Conservation (phyloP, 1,140 invertebrate genomes). For the Anthonomus grandis region DNA sequence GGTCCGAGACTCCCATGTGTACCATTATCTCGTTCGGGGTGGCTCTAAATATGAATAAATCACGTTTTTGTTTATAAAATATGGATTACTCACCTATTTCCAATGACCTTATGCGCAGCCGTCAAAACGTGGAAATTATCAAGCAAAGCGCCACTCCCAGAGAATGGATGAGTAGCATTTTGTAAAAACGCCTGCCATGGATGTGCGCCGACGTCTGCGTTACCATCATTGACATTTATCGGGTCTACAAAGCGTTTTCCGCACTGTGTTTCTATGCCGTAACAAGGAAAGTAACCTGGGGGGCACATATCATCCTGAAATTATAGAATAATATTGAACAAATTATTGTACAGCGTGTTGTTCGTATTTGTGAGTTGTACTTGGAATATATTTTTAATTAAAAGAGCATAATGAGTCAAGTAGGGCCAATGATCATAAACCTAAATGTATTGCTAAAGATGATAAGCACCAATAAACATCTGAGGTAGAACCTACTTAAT, state of each 20-base stretch:
- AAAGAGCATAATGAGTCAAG: too few species aligned
- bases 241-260: slow-evolving; percentile 6
- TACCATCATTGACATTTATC: slow-evolving; percentile 1
- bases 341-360: background rate
- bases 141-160: slow-evolving; percentile 42
- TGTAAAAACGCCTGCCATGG: slow-evolving; percentile 45
- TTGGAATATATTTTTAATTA: too few species aligned
- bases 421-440: too few species aligned
- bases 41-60: slow-evolving; percentile 24
- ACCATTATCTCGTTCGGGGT: slow-evolving; percentile 28
- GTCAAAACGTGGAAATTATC: slow-evolving; percentile 41
- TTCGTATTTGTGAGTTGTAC: too few species aligned
- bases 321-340: too few species aligned
- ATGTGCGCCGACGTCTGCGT: slow-evolving; percentile 6
- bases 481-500: too few species aligned
- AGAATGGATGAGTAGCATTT: slow-evolving; percentile 36
- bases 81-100: background rate
- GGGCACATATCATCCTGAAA: slow-evolving; percentile 12
- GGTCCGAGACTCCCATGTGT: slow-evolving; percentile 33
- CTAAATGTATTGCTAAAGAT: too few species aligned
- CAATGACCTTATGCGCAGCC: slow-evolving; percentile 43
- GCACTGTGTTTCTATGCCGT: slow-evolving; percentile 7
- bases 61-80: background rate
- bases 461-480: too few species aligned
- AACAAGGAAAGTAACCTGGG: slow-evolving; percentile 8